phyloP scores from a whole-genome alignment of 2,888 invertebrate species.

The Seira ritae region DNA sequence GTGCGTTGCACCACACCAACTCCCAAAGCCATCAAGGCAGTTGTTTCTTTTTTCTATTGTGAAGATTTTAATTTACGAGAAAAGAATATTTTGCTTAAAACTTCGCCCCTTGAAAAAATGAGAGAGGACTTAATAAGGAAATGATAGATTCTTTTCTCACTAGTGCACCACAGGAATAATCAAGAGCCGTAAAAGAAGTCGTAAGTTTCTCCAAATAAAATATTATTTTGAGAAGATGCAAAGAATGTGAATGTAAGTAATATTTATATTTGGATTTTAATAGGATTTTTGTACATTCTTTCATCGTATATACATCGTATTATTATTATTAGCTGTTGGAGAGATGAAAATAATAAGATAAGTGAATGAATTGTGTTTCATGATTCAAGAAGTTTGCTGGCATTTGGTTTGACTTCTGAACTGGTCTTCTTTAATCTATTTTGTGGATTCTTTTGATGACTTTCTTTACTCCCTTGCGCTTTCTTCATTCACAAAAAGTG shows the following conservation, averaged over 20 bases:
- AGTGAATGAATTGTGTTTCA: neutral
- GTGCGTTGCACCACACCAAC: slow-evolving; percentile 1
- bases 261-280: neutral
- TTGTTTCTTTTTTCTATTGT: neutral
- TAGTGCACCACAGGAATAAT: neutral
- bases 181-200: slow-evolving; percentile 32
- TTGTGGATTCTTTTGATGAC: neutral
- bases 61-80: slow-evolving; percentile 2
- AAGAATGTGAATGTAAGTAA: neutral
- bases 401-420: slow-evolving; percentile 20
- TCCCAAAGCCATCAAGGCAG: neutral
- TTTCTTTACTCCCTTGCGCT: slow-evolving; percentile 7
- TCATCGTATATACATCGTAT: neutral
- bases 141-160: neutral
- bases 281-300: neutral
- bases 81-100: neutral
- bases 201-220: neutral
- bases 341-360: neutral
- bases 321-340: neutral
- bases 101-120: neutral
- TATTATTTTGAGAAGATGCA: neutral
- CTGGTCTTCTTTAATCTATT: neutral
- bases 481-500: neutral
- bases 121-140: neutral
- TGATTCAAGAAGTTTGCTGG: neutral